phyloP scores from a whole-genome alignment of 2,797 vertebrate genomes.

The Moxostoma hubbsi region DNA sequence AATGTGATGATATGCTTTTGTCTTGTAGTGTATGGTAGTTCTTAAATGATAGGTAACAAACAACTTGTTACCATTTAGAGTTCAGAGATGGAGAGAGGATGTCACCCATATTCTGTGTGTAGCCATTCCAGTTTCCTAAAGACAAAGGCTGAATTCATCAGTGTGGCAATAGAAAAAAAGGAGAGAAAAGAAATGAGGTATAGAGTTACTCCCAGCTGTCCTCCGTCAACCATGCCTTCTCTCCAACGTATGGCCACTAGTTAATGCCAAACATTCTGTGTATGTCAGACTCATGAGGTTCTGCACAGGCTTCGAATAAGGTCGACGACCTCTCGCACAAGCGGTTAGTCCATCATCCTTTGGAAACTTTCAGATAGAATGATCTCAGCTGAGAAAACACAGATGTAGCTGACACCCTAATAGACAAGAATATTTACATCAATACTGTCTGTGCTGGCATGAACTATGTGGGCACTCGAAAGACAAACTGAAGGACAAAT shows the following conservation, averaged over 20 bases:
- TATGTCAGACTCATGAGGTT: slow-evolving; percentile 71
- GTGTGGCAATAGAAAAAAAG: background rate
- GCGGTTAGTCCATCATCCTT: slow-evolving; percentile 24
- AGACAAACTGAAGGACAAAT: background rate
- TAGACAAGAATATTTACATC: slow-evolving; percentile 13
- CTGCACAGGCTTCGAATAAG: slow-evolving; percentile 76
- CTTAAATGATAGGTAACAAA: background rate
- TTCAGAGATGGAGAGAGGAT: background rate
- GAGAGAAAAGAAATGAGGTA: slow-evolving; percentile 47
- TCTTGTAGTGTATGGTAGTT: too few relatives aligned
- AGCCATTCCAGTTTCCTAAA: slow-evolving; percentile 17
- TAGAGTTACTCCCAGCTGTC: slow-evolving; percentile 84
- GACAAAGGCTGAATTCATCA: slow-evolving; percentile 30
- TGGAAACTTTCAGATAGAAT: slow-evolving; percentile 27
- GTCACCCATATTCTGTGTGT: slow-evolving; percentile 8
- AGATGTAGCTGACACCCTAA: slow-evolving; percentile 59
- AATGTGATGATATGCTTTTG: too few relatives aligned
- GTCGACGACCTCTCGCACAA: slow-evolving; percentile 68
- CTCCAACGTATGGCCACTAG: slow-evolving; percentile 71
- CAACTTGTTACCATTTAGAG: background rate
- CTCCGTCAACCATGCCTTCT: slow-evolving; percentile 39
- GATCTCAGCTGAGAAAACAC: slow-evolving; percentile 80
- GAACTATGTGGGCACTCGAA: background rate
- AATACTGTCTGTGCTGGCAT: background rate
- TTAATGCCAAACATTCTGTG: slow-evolving; percentile 77